Percentiles rank a stretch among this genome's conserved stretches.
Evolutionary conservation across 1,140 invertebrate species (phyloP).

Genomic region (Arctopsyche grandis): DNA sequence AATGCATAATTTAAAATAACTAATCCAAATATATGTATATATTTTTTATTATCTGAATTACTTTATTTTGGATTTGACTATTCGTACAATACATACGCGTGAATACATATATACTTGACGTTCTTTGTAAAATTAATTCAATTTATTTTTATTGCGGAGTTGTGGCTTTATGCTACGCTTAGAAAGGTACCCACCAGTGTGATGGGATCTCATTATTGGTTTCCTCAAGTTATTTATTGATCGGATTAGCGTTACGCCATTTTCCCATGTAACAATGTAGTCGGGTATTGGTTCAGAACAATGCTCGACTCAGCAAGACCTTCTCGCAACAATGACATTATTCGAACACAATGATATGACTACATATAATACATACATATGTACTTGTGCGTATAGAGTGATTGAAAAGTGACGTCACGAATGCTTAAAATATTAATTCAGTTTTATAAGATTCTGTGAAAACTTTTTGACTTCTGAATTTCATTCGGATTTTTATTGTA

Average conservation of each 20-base stretch:
- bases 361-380: neutral
- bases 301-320: conserved; percentile 27
- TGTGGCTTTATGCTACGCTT: no score
- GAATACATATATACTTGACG: neutral
- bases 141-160: no score
- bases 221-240: conserved; percentile 7
- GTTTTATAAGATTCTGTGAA: no score
- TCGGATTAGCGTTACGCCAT: conserved; percentile 12
- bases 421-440: no score
- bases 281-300: conserved; percentile 32
- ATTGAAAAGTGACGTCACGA: no score
- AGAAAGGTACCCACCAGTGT: neutral
- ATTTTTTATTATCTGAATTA: no score
- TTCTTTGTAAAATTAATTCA: neutral
- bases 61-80: no score
- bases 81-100: no score
- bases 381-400: neutral
- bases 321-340: conserved; percentile 31
- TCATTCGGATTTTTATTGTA: no score
- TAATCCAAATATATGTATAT: no score
- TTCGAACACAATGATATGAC: conserved; percentile 16
- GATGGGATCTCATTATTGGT: conserved; percentile 10
- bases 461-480: no score
- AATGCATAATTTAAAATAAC: neutral
- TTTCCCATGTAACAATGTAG: conserved; percentile 10